Base-by-base conservation (phyloP, 2,113 vertebrate genomes). In the Solea solea region DNA sequence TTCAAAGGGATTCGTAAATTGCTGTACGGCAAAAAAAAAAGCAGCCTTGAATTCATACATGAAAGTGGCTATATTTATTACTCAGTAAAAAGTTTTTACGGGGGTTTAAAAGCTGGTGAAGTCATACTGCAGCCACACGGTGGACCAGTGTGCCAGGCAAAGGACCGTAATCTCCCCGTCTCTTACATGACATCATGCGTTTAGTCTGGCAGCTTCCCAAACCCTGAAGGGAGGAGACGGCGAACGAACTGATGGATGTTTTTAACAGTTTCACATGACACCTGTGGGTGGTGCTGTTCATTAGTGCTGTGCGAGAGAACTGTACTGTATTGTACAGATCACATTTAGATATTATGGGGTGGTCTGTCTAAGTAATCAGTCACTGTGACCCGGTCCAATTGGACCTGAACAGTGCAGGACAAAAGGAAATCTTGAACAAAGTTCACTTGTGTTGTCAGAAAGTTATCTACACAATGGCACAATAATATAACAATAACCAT, bases 111-210 rank as follows among this genome's bases (percentile, higher is more conserved):
- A 52, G 74, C 0, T 27, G 63, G 74, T 90, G 83, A 92, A 74
- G 85, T 91, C 89, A 93, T 80, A 1, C 51, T 73, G 48, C 54
- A 81, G 58, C 72, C 72, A 83, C 68, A 67, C 60, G 51, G 75
- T 67, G 68, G 67, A 28, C 69, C 74, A 62, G 67, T 61, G 78
- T 58, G 64, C 79, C 65, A 78, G 80, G 71, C 51, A 9, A 52
- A 54, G 28, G 60, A 42, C 25, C 8, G 0, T 67, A 79, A 78
- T 83, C 73, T 77, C 21, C 62, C 75, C 74, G 73, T 91, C 87
- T 82, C 57, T 65, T 63, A 53, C 84, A 76, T 88, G 83, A 91
- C 85, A 83, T 90, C 87, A 89, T 89, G 41, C 49, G 39, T 81
- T 87, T 86, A 81, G 80, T 74, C 83, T 90, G 85, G 81, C 77